Percentiles rank a stretch among this genome's conserved stretches.
These are phyloP conservation scores for Callosobruchus maculatus DNA, from an alignment of 2,888 invertebrate genomes.

Conservation along the genomic window DNA sequence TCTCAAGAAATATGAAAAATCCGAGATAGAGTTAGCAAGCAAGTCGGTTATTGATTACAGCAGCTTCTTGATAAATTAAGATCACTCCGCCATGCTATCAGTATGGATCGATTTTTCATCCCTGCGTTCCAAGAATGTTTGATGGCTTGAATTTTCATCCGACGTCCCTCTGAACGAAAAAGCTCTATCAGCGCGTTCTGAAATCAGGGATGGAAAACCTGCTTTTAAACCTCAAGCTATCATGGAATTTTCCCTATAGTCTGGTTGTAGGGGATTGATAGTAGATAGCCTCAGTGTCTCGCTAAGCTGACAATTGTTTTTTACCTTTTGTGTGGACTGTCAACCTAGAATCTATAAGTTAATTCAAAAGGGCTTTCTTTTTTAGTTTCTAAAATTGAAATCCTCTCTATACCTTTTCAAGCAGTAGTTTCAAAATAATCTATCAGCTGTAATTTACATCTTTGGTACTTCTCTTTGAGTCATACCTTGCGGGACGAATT, in stretches of 20 bases:
- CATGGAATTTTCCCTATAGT: not conserved
- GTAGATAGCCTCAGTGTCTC: not conserved
- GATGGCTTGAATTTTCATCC: not conserved
- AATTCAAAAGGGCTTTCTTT: too few relatives aligned
- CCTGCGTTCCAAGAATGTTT: not conserved
- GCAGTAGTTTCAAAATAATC: too few relatives aligned
- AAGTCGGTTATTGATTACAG: not conserved
- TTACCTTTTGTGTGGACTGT: too few relatives aligned
- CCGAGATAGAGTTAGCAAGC: not conserved
- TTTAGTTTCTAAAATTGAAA: too few relatives aligned
- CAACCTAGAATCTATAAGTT: too few relatives aligned
- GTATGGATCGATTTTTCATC: not conserved
- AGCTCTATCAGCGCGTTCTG: not conserved
- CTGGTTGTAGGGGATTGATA: not conserved
- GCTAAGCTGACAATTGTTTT: too few relatives aligned
- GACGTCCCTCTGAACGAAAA: not conserved
- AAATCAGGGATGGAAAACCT: not conserved
- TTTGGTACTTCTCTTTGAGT: too few relatives aligned
- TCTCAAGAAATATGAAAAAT: too few relatives aligned
- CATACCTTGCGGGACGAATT: too few relatives aligned
- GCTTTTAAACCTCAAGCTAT: not conserved
- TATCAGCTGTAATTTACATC: too few relatives aligned
- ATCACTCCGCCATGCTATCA: not conserved
- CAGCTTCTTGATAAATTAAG: not conserved
- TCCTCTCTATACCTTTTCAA: too few relatives aligned